These are phyloP conservation scores for Pseudochromis fuscus DNA, from an alignment of 2,797 vertebrate genomes.

Conservation along the genomic window DNA sequence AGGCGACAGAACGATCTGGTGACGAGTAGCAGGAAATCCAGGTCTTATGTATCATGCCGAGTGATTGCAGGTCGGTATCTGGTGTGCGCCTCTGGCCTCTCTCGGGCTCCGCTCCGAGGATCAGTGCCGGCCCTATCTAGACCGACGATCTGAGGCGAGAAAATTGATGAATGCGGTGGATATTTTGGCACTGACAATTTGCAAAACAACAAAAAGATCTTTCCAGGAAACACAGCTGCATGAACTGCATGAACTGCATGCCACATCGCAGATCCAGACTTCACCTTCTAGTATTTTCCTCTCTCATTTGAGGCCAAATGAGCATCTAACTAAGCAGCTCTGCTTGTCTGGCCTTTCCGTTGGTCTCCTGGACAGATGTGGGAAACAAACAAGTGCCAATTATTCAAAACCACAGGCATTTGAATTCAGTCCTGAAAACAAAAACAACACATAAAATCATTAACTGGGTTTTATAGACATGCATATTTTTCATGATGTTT, in stretches of 20 bases:
- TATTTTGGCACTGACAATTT: background rate
- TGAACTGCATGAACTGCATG: slow-evolving; percentile 16
- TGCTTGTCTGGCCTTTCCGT: slow-evolving; percentile 27
- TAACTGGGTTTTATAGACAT: background rate
- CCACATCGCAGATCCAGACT: slow-evolving; percentile 22
- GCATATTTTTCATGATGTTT: slow-evolving; percentile 10
- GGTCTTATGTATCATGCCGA: no score
- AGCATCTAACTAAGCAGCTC: slow-evolving; percentile 27
- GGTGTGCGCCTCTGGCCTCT: no score
- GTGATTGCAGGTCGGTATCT: no score
- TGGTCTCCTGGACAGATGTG: slow-evolving; percentile 8
- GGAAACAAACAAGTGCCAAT: slow-evolving; percentile 20
- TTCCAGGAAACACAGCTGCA: background rate
- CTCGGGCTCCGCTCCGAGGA: no score
- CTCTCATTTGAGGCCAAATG: slow-evolving; percentile 15
- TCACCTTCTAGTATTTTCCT: slow-evolving; percentile 29
- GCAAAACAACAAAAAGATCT: background rate
- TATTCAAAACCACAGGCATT: slow-evolving; percentile 13
- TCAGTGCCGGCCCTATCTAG: no score
- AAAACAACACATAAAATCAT: background rate
- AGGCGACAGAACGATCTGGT: no score
- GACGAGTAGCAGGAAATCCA: no score
- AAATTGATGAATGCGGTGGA: no score
- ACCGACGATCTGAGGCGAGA: no score
- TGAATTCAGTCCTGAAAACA: background rate